These are phyloP conservation scores for Busseola fusca DNA, from an alignment of 2,888 invertebrate genomes.

Conservation along the genomic window DNA sequence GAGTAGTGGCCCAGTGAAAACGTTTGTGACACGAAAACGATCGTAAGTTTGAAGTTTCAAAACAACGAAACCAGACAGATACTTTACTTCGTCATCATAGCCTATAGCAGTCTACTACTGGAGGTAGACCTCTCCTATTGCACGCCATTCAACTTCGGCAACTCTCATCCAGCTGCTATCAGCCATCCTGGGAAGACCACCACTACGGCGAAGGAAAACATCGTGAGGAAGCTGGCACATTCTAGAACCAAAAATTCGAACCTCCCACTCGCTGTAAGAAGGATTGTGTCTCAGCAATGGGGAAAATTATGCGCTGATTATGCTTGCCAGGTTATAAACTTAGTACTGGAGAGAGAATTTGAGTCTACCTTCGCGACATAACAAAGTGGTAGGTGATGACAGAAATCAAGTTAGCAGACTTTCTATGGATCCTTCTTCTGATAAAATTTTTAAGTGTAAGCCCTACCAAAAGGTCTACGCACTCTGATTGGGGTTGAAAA, in stretches of 20 bases:
- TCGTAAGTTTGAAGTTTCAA: neutral
- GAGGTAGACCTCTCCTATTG: too few species aligned
- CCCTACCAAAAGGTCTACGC: constrained; percentile 61
- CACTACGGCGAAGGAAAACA: too few species aligned
- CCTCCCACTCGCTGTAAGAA: too few species aligned
- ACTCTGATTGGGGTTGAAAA: constrained; percentile 65
- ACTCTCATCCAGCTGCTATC: too few species aligned
- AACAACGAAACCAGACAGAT: neutral
- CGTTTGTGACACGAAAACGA: neutral
- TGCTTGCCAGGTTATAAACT: neutral
- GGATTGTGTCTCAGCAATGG: neutral
- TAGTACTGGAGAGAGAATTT: neutral
- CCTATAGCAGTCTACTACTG: too few species aligned
- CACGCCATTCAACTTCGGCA: too few species aligned
- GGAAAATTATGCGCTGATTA: neutral
- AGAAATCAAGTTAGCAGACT: neutral
- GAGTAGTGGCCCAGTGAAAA: neutral
- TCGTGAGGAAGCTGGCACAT: too few species aligned
- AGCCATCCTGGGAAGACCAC: too few species aligned
- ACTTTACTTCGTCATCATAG: too few species aligned
- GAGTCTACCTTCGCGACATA: neutral
- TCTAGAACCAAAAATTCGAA: neutral
- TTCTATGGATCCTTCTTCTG: neutral
- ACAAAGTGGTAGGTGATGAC: neutral
- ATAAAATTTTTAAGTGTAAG: constrained; percentile 16